Percentiles rank a stretch among this genome's conserved stretches.
These are phyloP conservation scores for Bombus pyrosoma DNA, from an alignment of 1,140 invertebrate genomes.

Conservation along the genomic window DNA sequence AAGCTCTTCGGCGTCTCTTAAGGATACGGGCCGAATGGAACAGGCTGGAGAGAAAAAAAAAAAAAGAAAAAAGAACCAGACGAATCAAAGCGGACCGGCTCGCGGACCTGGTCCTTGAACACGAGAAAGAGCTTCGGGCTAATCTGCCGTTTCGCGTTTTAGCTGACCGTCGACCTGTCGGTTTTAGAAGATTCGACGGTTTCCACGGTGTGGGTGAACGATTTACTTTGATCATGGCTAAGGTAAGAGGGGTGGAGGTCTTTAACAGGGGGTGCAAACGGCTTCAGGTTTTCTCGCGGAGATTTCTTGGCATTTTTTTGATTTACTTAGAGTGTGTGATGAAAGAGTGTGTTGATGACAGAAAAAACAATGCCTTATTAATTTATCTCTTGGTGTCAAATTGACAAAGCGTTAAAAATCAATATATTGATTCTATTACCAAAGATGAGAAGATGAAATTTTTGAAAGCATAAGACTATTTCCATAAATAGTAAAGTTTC, in stretches of 20 bases:
- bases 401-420: too few species aligned
- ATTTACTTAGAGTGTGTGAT: too few species aligned
- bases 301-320: too few species aligned
- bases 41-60: not conserved
- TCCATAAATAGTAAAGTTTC: too few species aligned
- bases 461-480: too few species aligned
- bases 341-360: too few species aligned
- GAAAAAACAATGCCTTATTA: too few species aligned
- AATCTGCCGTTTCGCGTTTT: constrained; percentile 57
- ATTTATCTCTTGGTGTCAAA: too few species aligned
- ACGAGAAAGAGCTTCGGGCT: constrained; percentile 52
- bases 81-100: constrained; percentile 60
- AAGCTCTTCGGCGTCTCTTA: constrained; percentile 66
- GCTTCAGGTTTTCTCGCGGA: too few species aligned
- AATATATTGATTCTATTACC: too few species aligned
- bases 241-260: too few species aligned
- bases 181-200: constrained; percentile 12
- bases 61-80: constrained; percentile 13
- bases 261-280: not conserved
- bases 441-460: too few species aligned
- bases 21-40: constrained; percentile 31
- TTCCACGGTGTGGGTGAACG: constrained; percentile 4
- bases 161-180: not conserved
- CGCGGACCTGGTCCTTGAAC: constrained; percentile 50
- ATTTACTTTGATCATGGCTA: not conserved